Evolutionary conservation across 2,888 invertebrate genomes (phyloP), one percentile per base, ranked within the genome.

Genomic region (Eristalis arbustorum): DNA sequence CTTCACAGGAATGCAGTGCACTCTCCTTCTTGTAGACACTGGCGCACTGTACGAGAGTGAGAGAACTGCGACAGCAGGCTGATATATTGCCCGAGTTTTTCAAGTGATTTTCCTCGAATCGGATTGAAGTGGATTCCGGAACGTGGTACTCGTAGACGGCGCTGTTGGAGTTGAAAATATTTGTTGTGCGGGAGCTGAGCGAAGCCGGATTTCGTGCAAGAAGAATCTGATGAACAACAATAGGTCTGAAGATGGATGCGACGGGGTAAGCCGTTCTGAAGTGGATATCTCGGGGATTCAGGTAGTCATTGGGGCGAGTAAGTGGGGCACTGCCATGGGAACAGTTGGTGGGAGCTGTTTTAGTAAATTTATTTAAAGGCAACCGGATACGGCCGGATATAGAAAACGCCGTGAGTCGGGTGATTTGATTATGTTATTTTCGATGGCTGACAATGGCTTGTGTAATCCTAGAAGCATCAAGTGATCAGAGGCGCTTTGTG

Each of bases 1-100:
- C 76, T 49, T 13, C 49, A 22, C 73, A 42, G 76, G 85, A 85
- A 85, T 85, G 72, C 69, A 85, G 62, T 71, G 56, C 74, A 85
- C 57, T 78, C 71, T 64, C 73, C 64, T 59, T 68, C 37, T 28
- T 49, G 67, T 11, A 66, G 66, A 13, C 28, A 56, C n/a, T 56
- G 56, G 18, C 6, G 23, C 18, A 25, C 31, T 31, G 31, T 31
- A 10, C 31, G 8, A 31, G 31, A 31, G 1, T 10, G 23, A 73
- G 25, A 49, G 67, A 75, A 73, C 62, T 66, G 61, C 69, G 57
- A 62, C 76, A 68, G 77, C 69, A 37, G 37, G 28, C 79, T 84
- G 75, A 84, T 84, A 74, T 75, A 78, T 83, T 67, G 83, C 37
- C 37, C 63, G 71, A 66, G 75, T 71, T 74, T 67, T 71, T 74